A percentile compares a stretch with the other conserved stretches of the same genome.
phyloP scores from a whole-genome alignment of 1,140 invertebrate genomes.

The Parapsyche elsis region DNA sequence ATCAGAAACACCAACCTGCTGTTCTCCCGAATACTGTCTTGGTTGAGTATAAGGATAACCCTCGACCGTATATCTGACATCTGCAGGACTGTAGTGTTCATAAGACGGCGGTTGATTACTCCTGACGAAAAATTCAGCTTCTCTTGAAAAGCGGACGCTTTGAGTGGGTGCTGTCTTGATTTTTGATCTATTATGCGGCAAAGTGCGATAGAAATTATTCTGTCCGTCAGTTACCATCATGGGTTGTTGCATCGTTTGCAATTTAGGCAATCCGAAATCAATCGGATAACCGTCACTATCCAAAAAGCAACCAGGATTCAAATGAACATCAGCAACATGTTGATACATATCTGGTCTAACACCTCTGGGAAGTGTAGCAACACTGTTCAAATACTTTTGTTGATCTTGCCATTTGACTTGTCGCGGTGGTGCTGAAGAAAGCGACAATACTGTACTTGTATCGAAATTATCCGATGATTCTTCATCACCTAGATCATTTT shows the following conservation, averaged over 20 bases:
- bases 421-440: slow-evolving; percentile 58
- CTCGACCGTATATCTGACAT: slow-evolving; percentile 81
- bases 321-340: slow-evolving; percentile 74
- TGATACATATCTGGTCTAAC: slow-evolving; percentile 67
- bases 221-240: slow-evolving; percentile 65
- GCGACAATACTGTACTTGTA: slow-evolving; percentile 50
- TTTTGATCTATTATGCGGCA: slow-evolving; percentile 75
- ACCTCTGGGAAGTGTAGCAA: slow-evolving; percentile 66
- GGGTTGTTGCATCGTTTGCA: slow-evolving; percentile 67
- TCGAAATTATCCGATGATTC: slow-evolving; percentile 55
- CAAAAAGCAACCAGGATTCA: slow-evolving; percentile 75
- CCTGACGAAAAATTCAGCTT: slow-evolving; percentile 71
- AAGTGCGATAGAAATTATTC: slow-evolving; percentile 73
- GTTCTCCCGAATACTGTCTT: slow-evolving; percentile 62
- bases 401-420: slow-evolving; percentile 67
- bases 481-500: slow-evolving; percentile 49
- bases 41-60: slow-evolving; percentile 75
- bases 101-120: slow-evolving; percentile 62
- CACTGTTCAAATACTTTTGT: slow-evolving; percentile 57
- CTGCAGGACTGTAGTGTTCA: slow-evolving; percentile 69
- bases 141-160: slow-evolving; percentile 72
- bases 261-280: slow-evolving; percentile 82
- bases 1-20: slow-evolving; percentile 67
- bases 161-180: slow-evolving; percentile 71
- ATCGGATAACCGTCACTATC: slow-evolving; percentile 81